Evolutionary conservation across 2,888 invertebrate species (phyloP).

Genomic region (Morpho helenor): DNA sequence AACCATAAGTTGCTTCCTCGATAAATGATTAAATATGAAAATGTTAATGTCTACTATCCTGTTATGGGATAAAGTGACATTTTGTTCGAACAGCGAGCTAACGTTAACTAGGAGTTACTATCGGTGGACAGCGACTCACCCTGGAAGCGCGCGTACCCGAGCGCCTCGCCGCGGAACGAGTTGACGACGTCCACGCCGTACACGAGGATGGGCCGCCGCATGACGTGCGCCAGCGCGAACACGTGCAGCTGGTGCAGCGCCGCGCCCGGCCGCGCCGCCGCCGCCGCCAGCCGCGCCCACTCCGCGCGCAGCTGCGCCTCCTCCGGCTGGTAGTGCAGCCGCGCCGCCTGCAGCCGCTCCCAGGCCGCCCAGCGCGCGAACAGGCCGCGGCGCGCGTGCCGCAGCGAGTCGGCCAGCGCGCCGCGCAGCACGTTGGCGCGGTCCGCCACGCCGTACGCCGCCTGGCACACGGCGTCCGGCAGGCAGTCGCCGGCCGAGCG

Average conservation of each 20-base stretch:
- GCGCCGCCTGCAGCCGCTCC: slow-evolving; percentile 51
- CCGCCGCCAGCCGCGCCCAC: slow-evolving; percentile 90
- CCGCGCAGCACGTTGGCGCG: slow-evolving; percentile 91
- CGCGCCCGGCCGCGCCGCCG: slow-evolving; percentile 93
- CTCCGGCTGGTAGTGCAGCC: slow-evolving; percentile 87
- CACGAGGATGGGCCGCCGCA: slow-evolving; percentile 95
- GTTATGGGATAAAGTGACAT: too few relatives aligned
- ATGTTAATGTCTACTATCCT: background rate
- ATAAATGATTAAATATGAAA: background rate
- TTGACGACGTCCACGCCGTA: slow-evolving; percentile 98
- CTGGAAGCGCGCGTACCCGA: slow-evolving; percentile 97
- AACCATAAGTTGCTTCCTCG: too few relatives aligned
- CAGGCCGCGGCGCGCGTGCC: slow-evolving; percentile 84
- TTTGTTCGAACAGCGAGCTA: too few relatives aligned
- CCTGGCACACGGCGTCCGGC: slow-evolving; percentile 95
- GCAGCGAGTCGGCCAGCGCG: slow-evolving; percentile 92
- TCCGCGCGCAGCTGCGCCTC: slow-evolving; percentile 96
- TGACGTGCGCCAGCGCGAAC: slow-evolving; percentile 95
- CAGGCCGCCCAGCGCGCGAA: slow-evolving; percentile 51
- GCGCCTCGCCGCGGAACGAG: slow-evolving; percentile 96
- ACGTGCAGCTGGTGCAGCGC: slow-evolving; percentile 95
- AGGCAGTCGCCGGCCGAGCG: slow-evolving; percentile 97
- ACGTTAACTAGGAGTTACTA: too few relatives aligned
- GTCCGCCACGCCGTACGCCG: slow-evolving; percentile 97
- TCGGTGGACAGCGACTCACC: slow-evolving; percentile 82